Base-by-base conservation (phyloP, 2,888 invertebrate species). In the Chrysodeixis includens region DNA sequence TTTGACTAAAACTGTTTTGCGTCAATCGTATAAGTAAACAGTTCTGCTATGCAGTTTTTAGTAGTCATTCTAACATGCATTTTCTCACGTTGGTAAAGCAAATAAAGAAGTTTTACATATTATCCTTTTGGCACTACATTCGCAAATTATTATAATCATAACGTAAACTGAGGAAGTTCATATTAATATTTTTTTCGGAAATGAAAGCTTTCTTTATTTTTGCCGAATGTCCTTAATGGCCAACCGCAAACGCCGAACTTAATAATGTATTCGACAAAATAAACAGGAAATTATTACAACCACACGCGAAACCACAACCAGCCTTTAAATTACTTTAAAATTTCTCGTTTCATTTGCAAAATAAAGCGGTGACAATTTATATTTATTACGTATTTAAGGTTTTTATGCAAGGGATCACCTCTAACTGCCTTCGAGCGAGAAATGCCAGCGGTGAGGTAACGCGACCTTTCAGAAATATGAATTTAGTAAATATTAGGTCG, bases 401-500 rank as follows among this genome's bases (percentile, higher is more conserved):
- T 51, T 53, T 61, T 56, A 69, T 64, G 52, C 61, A 56, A 46
- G 53, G 57, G 40, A 64, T 81, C 76, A 72, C 79, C 79, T 78
- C 75, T 63, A 67, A 55, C 56, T 16, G 67, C 69, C 62, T 26
- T 2, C 6, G 26, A 56, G 35, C 64, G 56, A 69, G 62, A 57
- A 70, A 70, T 69, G 66, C 62, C 76, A 75, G 72, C 62, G 73
- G 75, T 75, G 66, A 65, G 56, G 67, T 62, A 56, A 69, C 64
- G 22, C 66, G 79, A 84, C 83, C 82, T 84, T 76, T 79, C 66
- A 56, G 71, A 71, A 66, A 72, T 81, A 78, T 78, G 71, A 76
- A 70, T 74, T 81, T 74, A 65, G 59, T 75, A 64, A 71, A 76
- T 81, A 78, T 67, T 81, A 59, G 80, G 76, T 80, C 73, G 66